phyloP scores from a whole-genome alignment of 2,797 vertebrate species.

The Choloepus didactylus region DNA sequence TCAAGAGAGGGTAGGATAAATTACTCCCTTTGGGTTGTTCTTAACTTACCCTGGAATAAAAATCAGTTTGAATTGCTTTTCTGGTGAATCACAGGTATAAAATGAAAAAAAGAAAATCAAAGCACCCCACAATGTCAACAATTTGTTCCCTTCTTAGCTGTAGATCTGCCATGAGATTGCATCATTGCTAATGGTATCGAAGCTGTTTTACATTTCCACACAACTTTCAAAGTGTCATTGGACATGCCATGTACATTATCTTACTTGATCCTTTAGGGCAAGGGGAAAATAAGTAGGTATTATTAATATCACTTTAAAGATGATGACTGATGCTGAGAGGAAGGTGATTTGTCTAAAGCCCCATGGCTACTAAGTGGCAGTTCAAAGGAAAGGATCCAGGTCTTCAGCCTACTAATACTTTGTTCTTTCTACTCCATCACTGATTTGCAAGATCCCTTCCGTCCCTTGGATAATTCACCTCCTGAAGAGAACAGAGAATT shows the following conservation, averaged over 20 bases:
- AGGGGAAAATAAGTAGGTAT: neutral
- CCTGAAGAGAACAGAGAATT: slow-evolving; percentile 13
- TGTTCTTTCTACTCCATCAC: neutral
- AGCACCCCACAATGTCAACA: neutral
- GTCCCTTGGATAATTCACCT: neutral
- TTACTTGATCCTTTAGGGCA: neutral
- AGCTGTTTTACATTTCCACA: neutral
- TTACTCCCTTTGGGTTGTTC: neutral
- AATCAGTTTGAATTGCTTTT: slow-evolving; percentile 58
- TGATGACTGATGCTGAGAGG: neutral
- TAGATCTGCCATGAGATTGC: neutral
- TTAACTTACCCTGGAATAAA: slow-evolving; percentile 53
- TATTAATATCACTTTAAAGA: slow-evolving; percentile 44
- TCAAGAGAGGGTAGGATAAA: slow-evolving; percentile 13
- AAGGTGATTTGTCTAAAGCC: slow-evolving; percentile 35
- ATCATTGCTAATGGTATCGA: neutral
- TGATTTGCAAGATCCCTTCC: neutral
- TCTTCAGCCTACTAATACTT: neutral
- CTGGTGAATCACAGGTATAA: slow-evolving; percentile 28
- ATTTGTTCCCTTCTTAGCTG: neutral
- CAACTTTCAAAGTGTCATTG: neutral
- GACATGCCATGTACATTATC: neutral
- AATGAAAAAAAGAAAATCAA: neutral
- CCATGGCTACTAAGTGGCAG: neutral
- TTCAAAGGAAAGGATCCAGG: slow-evolving; percentile 6